These are phyloP conservation scores for Scolopax mira DNA, from an alignment of 2,113 vertebrate genomes.

Conservation along the genomic window DNA sequence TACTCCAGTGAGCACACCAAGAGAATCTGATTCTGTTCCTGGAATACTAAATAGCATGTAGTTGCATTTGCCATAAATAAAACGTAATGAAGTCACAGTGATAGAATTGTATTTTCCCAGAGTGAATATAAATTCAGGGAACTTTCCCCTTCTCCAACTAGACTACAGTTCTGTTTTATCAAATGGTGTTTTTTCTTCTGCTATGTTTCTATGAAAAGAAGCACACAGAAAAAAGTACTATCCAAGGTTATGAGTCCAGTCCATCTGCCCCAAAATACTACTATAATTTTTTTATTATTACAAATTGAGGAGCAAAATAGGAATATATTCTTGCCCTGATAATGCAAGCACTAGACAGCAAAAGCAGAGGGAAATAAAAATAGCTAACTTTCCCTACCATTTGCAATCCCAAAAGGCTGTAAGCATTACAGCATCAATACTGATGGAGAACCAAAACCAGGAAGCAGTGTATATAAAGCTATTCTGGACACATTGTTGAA, in stretches of 20 bases:
- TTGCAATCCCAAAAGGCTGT: background rate
- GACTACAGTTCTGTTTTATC: background rate
- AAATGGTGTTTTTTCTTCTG: background rate
- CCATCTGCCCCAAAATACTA: background rate
- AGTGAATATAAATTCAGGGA: background rate
- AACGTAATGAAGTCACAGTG: background rate
- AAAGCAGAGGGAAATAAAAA: background rate
- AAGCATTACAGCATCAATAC: background rate
- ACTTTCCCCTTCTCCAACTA: background rate
- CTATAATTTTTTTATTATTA: background rate
- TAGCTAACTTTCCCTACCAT: background rate
- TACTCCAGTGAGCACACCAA: background rate
- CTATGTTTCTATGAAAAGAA: background rate
- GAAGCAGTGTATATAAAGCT: background rate
- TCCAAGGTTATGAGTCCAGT: background rate
- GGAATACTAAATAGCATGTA: background rate
- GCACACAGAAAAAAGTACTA: background rate
- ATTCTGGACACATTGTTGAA: background rate
- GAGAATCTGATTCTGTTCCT: background rate
- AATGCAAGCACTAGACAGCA: background rate
- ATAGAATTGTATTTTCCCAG: background rate
- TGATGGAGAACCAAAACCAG: background rate
- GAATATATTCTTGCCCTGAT: background rate
- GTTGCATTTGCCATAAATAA: background rate
- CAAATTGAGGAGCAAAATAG: background rate